Conservation (phyloP, 1,140 invertebrate species). For the Eubasilissa regina region DNA sequence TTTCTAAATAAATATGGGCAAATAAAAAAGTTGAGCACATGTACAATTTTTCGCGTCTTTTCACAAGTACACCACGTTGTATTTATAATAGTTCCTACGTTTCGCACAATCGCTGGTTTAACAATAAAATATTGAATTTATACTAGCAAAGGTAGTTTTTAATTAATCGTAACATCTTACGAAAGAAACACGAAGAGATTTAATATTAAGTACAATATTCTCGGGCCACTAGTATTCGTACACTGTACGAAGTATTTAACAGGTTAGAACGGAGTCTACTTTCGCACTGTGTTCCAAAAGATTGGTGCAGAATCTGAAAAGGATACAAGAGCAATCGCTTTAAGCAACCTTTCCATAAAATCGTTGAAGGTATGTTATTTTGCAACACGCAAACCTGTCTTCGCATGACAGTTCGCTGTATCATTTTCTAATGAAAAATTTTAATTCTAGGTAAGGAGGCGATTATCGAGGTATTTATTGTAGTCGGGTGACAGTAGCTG, state of each 20-base stretch:
- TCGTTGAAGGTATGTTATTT: neutral
- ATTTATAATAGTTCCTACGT: too few species aligned
- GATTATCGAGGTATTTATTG: neutral
- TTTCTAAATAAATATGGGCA: neutral
- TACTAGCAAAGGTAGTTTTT: too few species aligned
- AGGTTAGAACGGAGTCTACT: neutral
- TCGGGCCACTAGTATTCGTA: neutral
- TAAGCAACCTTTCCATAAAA: neutral
- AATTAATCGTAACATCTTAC: too few species aligned
- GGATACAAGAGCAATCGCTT: conserved; percentile 7
- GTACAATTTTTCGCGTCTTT: too few species aligned
- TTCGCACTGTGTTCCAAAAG: neutral
- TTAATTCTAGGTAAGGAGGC: neutral
- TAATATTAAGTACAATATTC: neutral
- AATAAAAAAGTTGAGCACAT: too few species aligned
- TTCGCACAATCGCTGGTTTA: too few species aligned
- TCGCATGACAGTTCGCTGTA: neutral
- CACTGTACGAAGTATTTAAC: neutral
- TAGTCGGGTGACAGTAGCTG: neutral
- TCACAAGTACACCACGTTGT: too few species aligned
- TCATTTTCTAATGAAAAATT: neutral
- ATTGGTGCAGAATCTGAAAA: conserved; percentile 4
- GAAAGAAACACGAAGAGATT: too few species aligned
- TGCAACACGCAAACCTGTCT: conserved; percentile 22
- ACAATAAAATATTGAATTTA: too few species aligned